Evolutionary conservation across 2,888 invertebrate species (phyloP).

Genomic region (Arrhopalites spinosus): DNA sequence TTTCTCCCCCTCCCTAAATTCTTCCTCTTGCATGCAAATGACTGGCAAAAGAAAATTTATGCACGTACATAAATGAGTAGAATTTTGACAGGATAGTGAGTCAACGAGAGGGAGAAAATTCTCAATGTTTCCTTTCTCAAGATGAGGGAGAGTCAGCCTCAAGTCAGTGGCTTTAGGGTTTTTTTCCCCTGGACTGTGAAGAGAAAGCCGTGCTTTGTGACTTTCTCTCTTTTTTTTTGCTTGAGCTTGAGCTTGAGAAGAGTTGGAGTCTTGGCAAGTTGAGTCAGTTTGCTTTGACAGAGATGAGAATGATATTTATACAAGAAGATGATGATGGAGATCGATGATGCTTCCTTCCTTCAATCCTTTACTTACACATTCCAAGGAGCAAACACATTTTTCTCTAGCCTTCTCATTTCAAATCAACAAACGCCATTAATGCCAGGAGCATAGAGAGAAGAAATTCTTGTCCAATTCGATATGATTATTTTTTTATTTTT

Average conservation of each 20-base stretch:
- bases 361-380: conserved; percentile 6
- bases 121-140: background rate
- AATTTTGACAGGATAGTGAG: conserved; percentile 8
- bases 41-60: background rate
- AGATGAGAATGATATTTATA: conserved; percentile 15
- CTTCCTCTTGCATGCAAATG: conserved; percentile 1
- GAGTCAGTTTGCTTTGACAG: conserved; percentile 14
- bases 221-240: background rate
- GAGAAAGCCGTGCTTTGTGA: background rate
- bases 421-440: no score
- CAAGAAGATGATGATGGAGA: conserved; percentile 16
- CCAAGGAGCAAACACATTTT: background rate
- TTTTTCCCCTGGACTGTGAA: background rate
- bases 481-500: no score
- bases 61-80: background rate
- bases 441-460: no score
- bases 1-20: background rate
- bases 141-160: background rate
- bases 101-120: background rate
- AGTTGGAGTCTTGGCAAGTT: background rate
- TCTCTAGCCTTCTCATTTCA: no score
- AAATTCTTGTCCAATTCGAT: no score
- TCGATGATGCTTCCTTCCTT: conserved; percentile 1
- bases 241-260: background rate
- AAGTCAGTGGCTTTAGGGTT: background rate